Conservation (phyloP, 1,140 invertebrate species). For the Dufourea novaeangliae region DNA sequence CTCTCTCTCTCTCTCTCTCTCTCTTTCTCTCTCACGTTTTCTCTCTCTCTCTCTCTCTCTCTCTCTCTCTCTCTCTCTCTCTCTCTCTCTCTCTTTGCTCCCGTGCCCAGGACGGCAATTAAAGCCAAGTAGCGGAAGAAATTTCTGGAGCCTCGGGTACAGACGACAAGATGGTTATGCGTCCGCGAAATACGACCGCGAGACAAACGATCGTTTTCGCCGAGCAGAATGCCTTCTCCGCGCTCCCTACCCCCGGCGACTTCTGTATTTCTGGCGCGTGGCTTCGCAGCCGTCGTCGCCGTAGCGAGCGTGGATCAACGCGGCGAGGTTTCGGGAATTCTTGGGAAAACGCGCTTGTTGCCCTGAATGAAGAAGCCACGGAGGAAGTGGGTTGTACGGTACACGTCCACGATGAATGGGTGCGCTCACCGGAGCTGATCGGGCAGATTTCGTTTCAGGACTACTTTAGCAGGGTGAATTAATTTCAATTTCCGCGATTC, state of each 20-base stretch:
- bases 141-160: not conserved
- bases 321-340: not conserved
- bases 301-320: not conserved
- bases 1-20: too few relatives aligned
- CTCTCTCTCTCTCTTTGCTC: not conserved
- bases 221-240: conserved; percentile 3
- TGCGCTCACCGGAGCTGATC: not conserved
- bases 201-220: conserved; percentile 1
- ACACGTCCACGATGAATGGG: not conserved
- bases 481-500: not conserved
- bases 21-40: too few relatives aligned
- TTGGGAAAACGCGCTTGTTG: not conserved
- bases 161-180: not conserved
- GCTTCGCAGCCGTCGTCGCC: too few relatives aligned
- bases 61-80: too few relatives aligned
- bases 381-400: not conserved
- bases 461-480: not conserved
- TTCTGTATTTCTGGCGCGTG: not conserved
- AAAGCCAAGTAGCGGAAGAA: conserved; percentile 37
- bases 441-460: not conserved
- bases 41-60: too few relatives aligned
- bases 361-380: not conserved
- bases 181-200: conserved; percentile 7
- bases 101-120: conserved; percentile 46
- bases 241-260: too few relatives aligned